Base-by-base conservation (phyloP, 53 echinoderm and acorn worm species). In the Actinopyga echinites region DNA sequence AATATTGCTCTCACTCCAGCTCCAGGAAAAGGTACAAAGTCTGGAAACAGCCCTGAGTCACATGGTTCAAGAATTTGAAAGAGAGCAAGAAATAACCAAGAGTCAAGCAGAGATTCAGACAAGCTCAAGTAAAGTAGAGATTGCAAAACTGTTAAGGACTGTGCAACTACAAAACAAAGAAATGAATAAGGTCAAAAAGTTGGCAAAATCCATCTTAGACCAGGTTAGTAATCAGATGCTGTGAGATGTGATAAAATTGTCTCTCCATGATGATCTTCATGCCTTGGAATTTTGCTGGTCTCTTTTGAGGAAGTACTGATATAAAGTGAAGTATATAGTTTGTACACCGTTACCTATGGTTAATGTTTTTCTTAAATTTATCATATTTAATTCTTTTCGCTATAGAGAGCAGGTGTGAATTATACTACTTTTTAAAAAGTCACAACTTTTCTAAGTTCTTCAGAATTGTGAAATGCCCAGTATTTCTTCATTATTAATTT, bases 151-250 rank as follows among this genome's bases (percentile, higher is more conserved):
- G 71, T 85, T 97, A 86, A 86, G 94, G 58, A 97, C 97, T 10
- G 87, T 97, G 38, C 92, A 97, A 38, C 60, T 97, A 74, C 95
- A 95, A 80, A 90, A 90, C 31, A 94, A 93, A 69, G 97, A 97
- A 83, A 97, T 97, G 97, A 92, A 91, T 66, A 97, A 97, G 82
- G 91, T 97, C 55, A 99, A 99, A 83, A 92, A 87, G 79, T 74
- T 99, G 37, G 99, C 99, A 52, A 99, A 99, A 85, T 79, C 94
- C 12, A 92, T 99, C 49, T 89, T 99, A 22, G 95, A 99, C 83
- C 99, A 99, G 95, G 99, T 99, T 64, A 40, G 44, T 21, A 43
- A 20, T 8, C 37, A 22, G 3, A 49, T 49, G 49, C 2, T 49
- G 49, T 5, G 1, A 15, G 49, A 22, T 69, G 21, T 32, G 12